Evolutionary conservation across 2,113 vertebrate genomes (phyloP).

Genomic region (Rattus rattus): DNA sequence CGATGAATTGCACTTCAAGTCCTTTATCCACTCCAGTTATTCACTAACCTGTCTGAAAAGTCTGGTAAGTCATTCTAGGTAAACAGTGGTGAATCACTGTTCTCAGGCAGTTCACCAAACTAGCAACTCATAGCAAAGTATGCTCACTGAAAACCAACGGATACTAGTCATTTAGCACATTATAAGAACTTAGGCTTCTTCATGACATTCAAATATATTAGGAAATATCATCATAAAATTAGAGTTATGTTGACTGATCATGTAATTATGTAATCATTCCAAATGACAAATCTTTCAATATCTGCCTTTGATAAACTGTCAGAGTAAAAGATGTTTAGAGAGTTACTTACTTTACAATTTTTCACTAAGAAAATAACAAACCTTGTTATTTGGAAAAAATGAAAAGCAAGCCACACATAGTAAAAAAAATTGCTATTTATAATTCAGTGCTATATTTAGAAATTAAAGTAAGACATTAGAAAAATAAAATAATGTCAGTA

Average conservation of each 20-base stretch:
- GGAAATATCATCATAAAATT: not conserved
- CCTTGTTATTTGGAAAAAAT: not conserved
- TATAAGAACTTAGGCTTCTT: not conserved
- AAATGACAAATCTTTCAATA: slow-evolving; percentile 5
- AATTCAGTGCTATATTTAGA: not conserved
- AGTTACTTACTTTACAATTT: not conserved
- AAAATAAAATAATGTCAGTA: not conserved
- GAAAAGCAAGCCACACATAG: not conserved
- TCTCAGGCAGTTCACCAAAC: not conserved
- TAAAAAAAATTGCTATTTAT: not conserved
- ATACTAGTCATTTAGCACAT: not conserved
- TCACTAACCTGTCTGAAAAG: not conserved
- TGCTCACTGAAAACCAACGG: not conserved
- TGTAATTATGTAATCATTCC: not conserved
- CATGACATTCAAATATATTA: slow-evolving; percentile 33
- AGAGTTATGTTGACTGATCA: not conserved
- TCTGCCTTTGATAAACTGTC: not conserved
- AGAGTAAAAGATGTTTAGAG: not conserved
- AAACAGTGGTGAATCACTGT: not conserved
- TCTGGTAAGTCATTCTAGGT: not conserved
- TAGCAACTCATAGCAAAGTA: not conserved
- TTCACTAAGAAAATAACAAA: not conserved
- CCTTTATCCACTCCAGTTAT: not conserved
- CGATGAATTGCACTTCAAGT: not conserved
- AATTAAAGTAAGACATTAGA: not conserved